Evolutionary conservation across 2,888 invertebrate species (phyloP), one percentile per base, ranked within the genome.

Genomic region (Meiosimyza decipiens): DNA sequence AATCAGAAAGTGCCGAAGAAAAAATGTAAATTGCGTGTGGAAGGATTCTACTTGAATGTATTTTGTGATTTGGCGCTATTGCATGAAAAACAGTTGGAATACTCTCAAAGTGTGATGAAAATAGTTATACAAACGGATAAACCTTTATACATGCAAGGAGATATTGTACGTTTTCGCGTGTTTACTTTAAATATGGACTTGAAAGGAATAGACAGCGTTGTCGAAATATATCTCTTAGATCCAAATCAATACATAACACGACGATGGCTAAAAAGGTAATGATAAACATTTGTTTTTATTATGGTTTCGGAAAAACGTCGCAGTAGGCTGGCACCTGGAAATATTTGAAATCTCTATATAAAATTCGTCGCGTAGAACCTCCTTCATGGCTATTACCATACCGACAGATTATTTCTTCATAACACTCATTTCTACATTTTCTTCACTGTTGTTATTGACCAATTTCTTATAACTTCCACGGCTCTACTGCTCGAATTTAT

Each of bases 51-150:
- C 83, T 78, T 79, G 52, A 88, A 88, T 47, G 79, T 88, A 13
- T 89, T 93, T 77, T 95, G 95, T 18, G 96, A 96, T 1, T 91
- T 93, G 67, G 94, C 95, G 0, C 97, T 97, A 87, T 88, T 91
- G 70, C 97, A 97, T 82, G 96, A 96, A 86, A 95, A 95, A 0
- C 88, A 90, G 74, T 89, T 97, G 12, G 89, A 89, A 0, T 97
- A 96, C 88, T 94, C 94, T 1, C 92, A 92, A 79, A 89, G 96
- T 71, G 94, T 96, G 91, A 96, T 96, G 2, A 40, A 40, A 40
- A 94, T 97, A 77, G 96, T 97, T 85, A 94, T 97, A 76, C 96
- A 96, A 86, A 91, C 94, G 82, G 96, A 97, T 85, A 95, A 96
- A 83, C 96, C 97, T 0, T 91, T 96, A 9, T 97, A 97, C 83